These are phyloP conservation scores for Drosophila navojoa DNA, from an alignment of 1,140 invertebrate genomes.

Conservation along the genomic window DNA sequence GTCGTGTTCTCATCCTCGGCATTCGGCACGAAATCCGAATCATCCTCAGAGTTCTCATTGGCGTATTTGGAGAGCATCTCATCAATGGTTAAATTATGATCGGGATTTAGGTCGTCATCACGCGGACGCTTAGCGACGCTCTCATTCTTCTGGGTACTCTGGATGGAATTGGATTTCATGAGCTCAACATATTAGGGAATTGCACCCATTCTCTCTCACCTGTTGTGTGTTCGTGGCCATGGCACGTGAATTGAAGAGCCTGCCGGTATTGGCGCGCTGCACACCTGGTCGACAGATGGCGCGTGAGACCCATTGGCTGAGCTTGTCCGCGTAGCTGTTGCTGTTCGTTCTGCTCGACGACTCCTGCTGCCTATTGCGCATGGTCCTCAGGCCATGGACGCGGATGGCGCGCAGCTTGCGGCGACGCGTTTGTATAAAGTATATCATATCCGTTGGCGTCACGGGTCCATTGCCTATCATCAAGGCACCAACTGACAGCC, in stretches of 20 bases:
- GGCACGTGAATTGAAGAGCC: constrained; percentile 27
- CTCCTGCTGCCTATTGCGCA: constrained; percentile 54
- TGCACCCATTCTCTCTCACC: constrained; percentile 25
- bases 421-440: constrained; percentile 76
- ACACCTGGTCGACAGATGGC: constrained; percentile 71
- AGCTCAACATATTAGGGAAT: background rate
- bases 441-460: constrained; percentile 62
- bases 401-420: constrained; percentile 74
- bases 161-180: background rate
- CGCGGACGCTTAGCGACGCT: constrained; percentile 53
- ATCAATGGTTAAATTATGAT: constrained; percentile 61
- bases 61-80: constrained; percentile 74
- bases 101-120: constrained; percentile 48
- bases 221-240: constrained; percentile 6
- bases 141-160: constrained; percentile 23
- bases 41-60: constrained; percentile 74
- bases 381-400: constrained; percentile 60
- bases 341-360: constrained; percentile 15
- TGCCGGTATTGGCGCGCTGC: constrained; percentile 34
- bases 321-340: constrained; percentile 33
- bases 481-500: constrained; percentile 70
- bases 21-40: constrained; percentile 75
- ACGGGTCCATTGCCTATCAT: constrained; percentile 73
- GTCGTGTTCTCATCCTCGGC: constrained; percentile 39
- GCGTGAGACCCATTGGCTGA: constrained; percentile 58